Evolutionary conservation across 2,888 invertebrate genomes (phyloP), one percentile per base, ranked within the genome.

Genomic region (Sminthurides aquaticus): DNA sequence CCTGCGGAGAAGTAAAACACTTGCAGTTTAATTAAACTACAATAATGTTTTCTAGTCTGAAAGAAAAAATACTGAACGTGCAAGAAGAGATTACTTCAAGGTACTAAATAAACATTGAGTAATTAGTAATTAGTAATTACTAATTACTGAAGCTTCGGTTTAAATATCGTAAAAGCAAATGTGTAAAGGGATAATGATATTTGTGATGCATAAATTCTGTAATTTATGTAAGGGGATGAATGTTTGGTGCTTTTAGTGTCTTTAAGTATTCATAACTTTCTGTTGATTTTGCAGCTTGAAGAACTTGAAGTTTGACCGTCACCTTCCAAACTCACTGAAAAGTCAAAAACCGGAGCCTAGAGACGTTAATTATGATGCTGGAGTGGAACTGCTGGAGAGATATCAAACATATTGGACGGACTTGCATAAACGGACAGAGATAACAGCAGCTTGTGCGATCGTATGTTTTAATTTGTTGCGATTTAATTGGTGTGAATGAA

Each of bases 331-430:
- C n/a, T 49, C 65, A 55, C 60, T 65, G 25, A 61, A 65, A 43
- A 49, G 57, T 24, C 56, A 24, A 2, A 60, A 60, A 22, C 57
- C 52, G 56, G 66, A 52, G 57, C 57, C 49, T 43, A 64, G 65
- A 67, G 76, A 78, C 48, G 74, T 82, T 26, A 82, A 84, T 77
- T 79, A 80, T 60, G 83, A 85, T 75, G 87, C 87, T 71, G 89
- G 89, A 3, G 85, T 85, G 34, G 85, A 84, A 69, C 79, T 89
- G 67, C 78, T 89, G 57, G 83, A 84, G 69, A 85, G 86, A 77
- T 89, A 86, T 78, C 87, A 89, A 77, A 80, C 84, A 57, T 81
- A 86, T 68, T 90, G 89, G 89, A 84, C 82, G 22, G 84, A 85
- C 73, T 77, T 89, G 56, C 89, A 89, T 71, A 81, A 83, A 69